phyloP scores from a whole-genome alignment of 2,888 invertebrate genomes.

The Slavum lentiscoides region DNA sequence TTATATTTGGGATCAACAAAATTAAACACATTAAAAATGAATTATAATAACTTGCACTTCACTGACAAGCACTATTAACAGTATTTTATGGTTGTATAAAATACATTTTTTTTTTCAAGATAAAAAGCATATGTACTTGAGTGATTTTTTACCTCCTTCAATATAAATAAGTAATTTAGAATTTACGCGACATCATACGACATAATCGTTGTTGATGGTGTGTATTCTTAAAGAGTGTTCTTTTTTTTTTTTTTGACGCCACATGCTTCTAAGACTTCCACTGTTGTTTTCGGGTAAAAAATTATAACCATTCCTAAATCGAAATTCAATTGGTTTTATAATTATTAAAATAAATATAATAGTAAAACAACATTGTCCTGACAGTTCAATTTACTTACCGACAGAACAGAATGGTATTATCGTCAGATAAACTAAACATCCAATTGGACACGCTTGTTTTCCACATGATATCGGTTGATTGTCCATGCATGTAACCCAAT shows the following conservation, averaged over 20 bases:
- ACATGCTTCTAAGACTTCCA: not conserved
- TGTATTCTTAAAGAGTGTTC: slow-evolving; percentile 42
- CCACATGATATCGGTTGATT: slow-evolving; percentile 34
- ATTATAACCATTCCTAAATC: not conserved
- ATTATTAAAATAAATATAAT: not conserved
- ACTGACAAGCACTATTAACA: not conserved
- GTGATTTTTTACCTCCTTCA: slow-evolving; percentile 8
- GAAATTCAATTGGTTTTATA: not conserved
- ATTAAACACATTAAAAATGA: slow-evolving; percentile 10
- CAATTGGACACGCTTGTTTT: slow-evolving; percentile 37
- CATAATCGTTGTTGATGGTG: slow-evolving; percentile 33
- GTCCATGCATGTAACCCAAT: slow-evolving; percentile 42
- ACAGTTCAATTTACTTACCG: slow-evolving; percentile 6
- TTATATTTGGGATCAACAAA: slow-evolving; percentile 11
- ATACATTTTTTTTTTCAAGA: slow-evolving; percentile 10
- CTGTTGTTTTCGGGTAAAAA: not conserved
- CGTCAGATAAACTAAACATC: slow-evolving; percentile 47
- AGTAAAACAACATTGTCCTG: not conserved
- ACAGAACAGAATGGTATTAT: slow-evolving; percentile 44
- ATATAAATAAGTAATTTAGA: slow-evolving; percentile 13
- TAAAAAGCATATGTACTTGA: slow-evolving; percentile 6
- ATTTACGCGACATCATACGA: not conserved
- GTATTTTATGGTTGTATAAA: slow-evolving; percentile 2
- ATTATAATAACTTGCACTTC: not conserved
- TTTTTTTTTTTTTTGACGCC: slow-evolving; percentile 23